phyloP scores from a whole-genome alignment of 2,113 vertebrate species.

The Piliocolobus tephrosceles region DNA sequence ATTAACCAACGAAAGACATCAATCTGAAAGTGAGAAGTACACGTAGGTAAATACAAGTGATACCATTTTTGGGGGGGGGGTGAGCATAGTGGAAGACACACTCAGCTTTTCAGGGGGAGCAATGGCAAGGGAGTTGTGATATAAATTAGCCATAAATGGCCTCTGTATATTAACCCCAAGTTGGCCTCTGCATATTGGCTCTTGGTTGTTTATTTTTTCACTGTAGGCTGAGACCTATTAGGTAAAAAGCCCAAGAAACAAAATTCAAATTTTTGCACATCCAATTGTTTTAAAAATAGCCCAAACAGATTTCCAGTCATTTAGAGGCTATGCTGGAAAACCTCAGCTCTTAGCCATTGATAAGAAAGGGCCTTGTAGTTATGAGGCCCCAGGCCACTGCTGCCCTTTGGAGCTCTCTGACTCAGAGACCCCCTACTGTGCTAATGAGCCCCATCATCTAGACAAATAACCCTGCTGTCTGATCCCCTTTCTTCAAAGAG shows the following conservation, averaged over 20 bases:
- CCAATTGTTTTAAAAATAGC: neutral
- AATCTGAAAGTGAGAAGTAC: neutral
- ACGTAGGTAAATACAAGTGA: no score
- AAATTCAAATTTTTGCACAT: neutral
- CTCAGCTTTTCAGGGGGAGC: neutral
- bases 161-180: neutral
- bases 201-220: neutral
- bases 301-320: neutral
- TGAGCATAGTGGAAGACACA: neutral
- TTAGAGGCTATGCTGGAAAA: neutral
- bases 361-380: neutral
- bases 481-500: neutral
- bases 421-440: neutral
- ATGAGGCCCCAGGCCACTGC: neutral
- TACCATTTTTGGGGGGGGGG: neutral
- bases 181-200: neutral
- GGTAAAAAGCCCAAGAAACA: neutral
- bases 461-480: neutral
- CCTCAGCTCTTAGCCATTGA: neutral
- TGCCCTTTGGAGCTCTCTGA: neutral
- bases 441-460: neutral
- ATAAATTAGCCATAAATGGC: neutral
- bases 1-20: neutral
- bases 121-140: neutral
- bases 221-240: neutral